These are phyloP conservation scores for Phoebastria nigripes DNA, from an alignment of 2,797 vertebrate species.

Conservation along the genomic window DNA sequence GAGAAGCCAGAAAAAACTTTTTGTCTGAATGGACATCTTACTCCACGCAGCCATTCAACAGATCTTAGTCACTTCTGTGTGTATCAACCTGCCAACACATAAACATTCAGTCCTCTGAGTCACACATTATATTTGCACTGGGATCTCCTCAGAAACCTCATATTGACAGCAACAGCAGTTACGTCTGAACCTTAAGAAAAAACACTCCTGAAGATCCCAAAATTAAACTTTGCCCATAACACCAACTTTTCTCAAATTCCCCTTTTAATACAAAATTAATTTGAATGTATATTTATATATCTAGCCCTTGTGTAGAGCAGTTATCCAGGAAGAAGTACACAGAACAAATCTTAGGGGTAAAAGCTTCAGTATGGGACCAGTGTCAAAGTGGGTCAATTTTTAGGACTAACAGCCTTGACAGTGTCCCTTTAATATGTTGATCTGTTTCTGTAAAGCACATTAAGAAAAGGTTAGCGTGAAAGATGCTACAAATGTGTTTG, in stretches of 20 bases:
- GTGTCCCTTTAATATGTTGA: slow-evolving; percentile 60
- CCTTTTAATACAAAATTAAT: neutral
- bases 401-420: slow-evolving; percentile 49
- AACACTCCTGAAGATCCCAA: neutral
- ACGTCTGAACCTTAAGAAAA: neutral
- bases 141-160: neutral
- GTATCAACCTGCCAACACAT: neutral
- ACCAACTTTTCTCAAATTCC: neutral
- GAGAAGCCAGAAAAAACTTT: neutral
- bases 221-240: neutral
- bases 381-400: slow-evolving; percentile 60
- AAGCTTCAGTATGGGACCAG: neutral
- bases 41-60: neutral
- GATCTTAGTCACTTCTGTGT: neutral
- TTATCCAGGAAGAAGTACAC: neutral
- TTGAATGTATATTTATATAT: neutral
- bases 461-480: slow-evolving; percentile 62
- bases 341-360: neutral
- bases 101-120: neutral
- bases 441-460: slow-evolving; percentile 64
- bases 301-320: neutral
- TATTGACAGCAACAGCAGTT: neutral
- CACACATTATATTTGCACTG: neutral
- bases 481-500: slow-evolving; percentile 63
- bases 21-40: neutral